A percentile compares a stretch with the other conserved stretches of the same genome.
These are phyloP conservation scores for Drosophila mauritiana DNA, from an alignment of 1,140 invertebrate species.

Conservation along the genomic window DNA sequence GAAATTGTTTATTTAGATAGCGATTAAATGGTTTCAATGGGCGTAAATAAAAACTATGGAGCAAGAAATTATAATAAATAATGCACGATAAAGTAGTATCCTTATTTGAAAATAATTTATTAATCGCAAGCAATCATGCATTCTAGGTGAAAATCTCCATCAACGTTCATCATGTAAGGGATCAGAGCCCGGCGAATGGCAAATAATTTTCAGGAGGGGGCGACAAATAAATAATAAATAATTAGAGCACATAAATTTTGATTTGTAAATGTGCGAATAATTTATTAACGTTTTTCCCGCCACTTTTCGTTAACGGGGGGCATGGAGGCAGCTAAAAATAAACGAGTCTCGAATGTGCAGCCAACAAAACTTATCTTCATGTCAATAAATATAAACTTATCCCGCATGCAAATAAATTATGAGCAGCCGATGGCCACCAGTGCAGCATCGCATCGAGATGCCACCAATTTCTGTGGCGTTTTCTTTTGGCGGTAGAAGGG, in stretches of 20 bases:
- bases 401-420: constrained; percentile 57
- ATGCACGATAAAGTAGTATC: neutral
- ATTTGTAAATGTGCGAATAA: constrained; percentile 50
- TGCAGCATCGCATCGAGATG: constrained; percentile 5
- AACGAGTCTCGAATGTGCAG: constrained; percentile 50
- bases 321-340: constrained; percentile 45
- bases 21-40: neutral
- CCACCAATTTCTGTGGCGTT: constrained; percentile 18
- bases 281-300: constrained; percentile 32
- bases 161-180: constrained; percentile 20
- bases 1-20: neutral
- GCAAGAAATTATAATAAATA: neutral
- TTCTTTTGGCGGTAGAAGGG: too few relatives aligned
- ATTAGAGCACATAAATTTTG: constrained; percentile 62
- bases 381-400: constrained; percentile 63
- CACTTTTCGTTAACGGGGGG: constrained; percentile 17
- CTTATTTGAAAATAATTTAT: neutral
- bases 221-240: constrained; percentile 45
- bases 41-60: too few relatives aligned
- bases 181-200: neutral
- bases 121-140: neutral
- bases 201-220: constrained; percentile 14
- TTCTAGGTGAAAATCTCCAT: neutral
- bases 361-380: constrained; percentile 48
- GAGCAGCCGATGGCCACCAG: constrained; percentile 46